Evolutionary conservation across 2,113 vertebrate genomes (phyloP).

Genomic region (Amazona guildingii): DNA sequence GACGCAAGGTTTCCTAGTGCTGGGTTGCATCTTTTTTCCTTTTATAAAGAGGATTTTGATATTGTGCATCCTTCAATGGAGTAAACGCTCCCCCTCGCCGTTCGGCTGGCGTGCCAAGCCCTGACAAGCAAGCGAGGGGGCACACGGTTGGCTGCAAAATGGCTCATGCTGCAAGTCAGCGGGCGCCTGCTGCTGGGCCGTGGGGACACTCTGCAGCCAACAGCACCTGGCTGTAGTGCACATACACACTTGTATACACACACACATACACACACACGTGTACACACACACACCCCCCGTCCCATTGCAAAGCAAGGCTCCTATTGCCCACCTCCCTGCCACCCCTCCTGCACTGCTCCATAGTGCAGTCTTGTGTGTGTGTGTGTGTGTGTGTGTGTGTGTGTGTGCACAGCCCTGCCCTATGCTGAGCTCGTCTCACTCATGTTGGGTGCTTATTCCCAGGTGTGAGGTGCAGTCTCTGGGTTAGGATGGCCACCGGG

Average conservation of each 20-base stretch:
- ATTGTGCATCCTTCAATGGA: background rate
- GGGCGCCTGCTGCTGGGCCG: rapidly evolving
- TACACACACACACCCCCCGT: background rate
- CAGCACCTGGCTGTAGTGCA: background rate
- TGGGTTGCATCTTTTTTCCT: background rate
- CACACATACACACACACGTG: no score
- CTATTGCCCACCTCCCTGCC: background rate
- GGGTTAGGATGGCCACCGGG: background rate
- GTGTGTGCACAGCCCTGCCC: background rate
- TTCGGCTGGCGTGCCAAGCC: rapidly evolving
- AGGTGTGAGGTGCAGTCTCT: background rate
- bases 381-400: background rate
- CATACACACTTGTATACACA: background rate
- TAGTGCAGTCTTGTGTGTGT: background rate
- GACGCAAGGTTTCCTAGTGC: background rate
- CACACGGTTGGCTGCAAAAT: rapidly evolving
- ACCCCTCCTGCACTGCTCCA: rapidly evolving
- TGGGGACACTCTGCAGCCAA: background rate
- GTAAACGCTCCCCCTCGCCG: rapidly evolving
- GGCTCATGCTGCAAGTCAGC: background rate
- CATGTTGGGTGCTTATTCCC: rapidly evolving
- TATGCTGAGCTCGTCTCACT: rapidly evolving
- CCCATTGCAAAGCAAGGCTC: background rate
- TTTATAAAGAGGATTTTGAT: slow-evolving; percentile 60
- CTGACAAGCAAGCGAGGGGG: background rate